phyloP scores from a whole-genome alignment of 2,113 vertebrate genomes.

The Labeo catla region DNA sequence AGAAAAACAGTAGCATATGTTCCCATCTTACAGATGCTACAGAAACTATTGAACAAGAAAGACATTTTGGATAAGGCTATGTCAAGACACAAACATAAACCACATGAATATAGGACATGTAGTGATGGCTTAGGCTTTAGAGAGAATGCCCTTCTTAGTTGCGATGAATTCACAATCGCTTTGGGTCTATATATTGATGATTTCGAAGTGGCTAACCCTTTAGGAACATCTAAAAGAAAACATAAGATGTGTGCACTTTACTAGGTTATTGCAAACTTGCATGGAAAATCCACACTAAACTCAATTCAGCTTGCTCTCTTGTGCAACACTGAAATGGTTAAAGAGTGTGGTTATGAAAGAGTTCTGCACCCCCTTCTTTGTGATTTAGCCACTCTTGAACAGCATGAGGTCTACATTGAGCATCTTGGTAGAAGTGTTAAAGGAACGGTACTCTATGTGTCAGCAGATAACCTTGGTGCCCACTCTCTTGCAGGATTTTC shows the following conservation, averaged over 20 bases:
- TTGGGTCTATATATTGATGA: constrained; percentile 38
- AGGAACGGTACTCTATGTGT: constrained; percentile 19
- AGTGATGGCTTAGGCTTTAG: too few relatives aligned
- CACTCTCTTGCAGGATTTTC: constrained; percentile 41
- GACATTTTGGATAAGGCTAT: too few relatives aligned
- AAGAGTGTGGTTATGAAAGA: constrained; percentile 25
- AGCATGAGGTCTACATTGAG: constrained; percentile 30
- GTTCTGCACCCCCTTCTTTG: neutral
- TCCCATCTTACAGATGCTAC: too few relatives aligned
- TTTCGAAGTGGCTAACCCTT: constrained; percentile 32
- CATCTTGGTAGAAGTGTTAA: constrained; percentile 30
- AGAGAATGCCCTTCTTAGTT: constrained; percentile 4
- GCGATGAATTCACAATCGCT: constrained; percentile 31
- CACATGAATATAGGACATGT: too few relatives aligned
- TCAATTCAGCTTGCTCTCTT: constrained; percentile 40
- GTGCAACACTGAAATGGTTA: constrained; percentile 16
- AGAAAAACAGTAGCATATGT: too few relatives aligned
- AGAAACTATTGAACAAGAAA: too few relatives aligned
- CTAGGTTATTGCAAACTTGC: constrained; percentile 45
- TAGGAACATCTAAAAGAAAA: constrained; percentile 38
- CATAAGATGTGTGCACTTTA: constrained; percentile 51
- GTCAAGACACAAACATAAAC: too few relatives aligned
- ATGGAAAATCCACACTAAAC: constrained; percentile 33
- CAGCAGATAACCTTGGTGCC: constrained; percentile 41
- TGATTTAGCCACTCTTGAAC: constrained; percentile 30